Base-by-base conservation (phyloP, 1,140 invertebrate genomes). In the Radopholus similis region DNA sequence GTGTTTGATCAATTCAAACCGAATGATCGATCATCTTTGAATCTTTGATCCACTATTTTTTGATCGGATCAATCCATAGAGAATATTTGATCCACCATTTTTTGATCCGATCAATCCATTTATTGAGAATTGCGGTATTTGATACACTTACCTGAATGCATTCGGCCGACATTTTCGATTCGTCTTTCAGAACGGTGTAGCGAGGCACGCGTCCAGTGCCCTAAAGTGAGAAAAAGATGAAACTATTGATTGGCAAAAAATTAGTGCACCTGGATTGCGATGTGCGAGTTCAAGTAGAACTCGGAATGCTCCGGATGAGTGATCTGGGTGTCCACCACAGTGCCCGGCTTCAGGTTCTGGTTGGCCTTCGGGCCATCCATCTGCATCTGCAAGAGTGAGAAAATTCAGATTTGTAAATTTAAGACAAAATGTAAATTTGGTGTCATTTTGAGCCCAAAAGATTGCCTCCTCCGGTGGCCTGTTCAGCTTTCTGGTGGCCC, bases 311-410 rank as follows among this genome's bases (percentile, higher is more conserved):
- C 62, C n/a, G 66, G 66, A 54, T 68, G 66, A n/a, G 58, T 62
- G 9, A 68, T 6, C 49, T 70, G 68, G 15, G 15, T 18, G 58
- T 72, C 70, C 6, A 58, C 30, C 11, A 68, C 68, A 32, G 68
- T 70, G 51, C 68, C 68, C 11, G 68, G 68, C 34, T 73, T 70
- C 40, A 70, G 70, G 53, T 70, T 70, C 38, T 42, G 35, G 35
- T 68, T 68, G 13, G n/a, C n/a, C n/a, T n/a, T n/a, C n/a, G 51
- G 21, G 38, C 35, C 40, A 34, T 69, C 70, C 38, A 58, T 49
- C n/a, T n/a, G n/a, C n/a, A 11, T 26, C 57, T 11, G 26, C 30
- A 21, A 42, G 59, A 64, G 11, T 15, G 11, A 30, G 23, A n/a
- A 32, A 26, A 2, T 18, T 40, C 21, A 4, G 47, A 51, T 4